These are phyloP conservation scores for Tridacna crocea DNA, from an alignment of 2,888 invertebrate genomes.

Conservation along the genomic window DNA sequence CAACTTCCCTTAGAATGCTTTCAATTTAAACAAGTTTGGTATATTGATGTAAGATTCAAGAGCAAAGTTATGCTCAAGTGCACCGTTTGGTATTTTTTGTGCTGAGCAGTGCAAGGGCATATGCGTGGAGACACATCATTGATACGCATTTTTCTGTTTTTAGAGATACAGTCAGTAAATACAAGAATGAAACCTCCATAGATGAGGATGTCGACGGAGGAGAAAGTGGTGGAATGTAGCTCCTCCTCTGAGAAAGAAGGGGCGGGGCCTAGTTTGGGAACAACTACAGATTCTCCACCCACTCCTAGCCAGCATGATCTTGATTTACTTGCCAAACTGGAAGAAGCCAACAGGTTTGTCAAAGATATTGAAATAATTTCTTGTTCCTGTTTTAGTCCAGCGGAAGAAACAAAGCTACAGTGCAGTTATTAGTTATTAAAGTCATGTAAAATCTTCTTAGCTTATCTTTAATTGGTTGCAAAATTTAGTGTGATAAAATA, in stretches of 20 bases:
- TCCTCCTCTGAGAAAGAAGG: slow-evolving; percentile 14
- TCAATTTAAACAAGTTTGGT: too few relatives aligned
- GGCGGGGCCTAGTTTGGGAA: slow-evolving; percentile 5
- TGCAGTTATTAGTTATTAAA: too few relatives aligned
- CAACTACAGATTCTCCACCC: neutral
- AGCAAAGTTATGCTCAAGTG: too few relatives aligned
- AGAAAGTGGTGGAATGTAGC: slow-evolving; percentile 3
- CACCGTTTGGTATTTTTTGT: too few relatives aligned
- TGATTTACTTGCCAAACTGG: slow-evolving; percentile 96
- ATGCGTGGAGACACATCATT: too few relatives aligned
- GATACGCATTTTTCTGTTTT: neutral
- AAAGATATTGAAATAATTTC: neutral
- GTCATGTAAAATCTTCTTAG: too few relatives aligned
- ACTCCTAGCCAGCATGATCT: slow-evolving; percentile 86
- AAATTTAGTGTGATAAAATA: too few relatives aligned
- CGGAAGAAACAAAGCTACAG: too few relatives aligned
- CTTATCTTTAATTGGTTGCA: too few relatives aligned
- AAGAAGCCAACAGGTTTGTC: slow-evolving; percentile 93
- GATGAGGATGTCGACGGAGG: slow-evolving; percentile 11
- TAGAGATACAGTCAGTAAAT: neutral
- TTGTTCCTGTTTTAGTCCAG: neutral
- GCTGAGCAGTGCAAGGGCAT: too few relatives aligned
- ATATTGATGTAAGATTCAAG: too few relatives aligned
- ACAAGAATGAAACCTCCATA: slow-evolving; percentile 17
- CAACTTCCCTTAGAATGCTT: too few relatives aligned